A percentile compares a stretch with the other conserved stretches of the same genome.
phyloP scores from a whole-genome alignment of 1,140 invertebrate genomes.

The Musca vetustissima region DNA sequence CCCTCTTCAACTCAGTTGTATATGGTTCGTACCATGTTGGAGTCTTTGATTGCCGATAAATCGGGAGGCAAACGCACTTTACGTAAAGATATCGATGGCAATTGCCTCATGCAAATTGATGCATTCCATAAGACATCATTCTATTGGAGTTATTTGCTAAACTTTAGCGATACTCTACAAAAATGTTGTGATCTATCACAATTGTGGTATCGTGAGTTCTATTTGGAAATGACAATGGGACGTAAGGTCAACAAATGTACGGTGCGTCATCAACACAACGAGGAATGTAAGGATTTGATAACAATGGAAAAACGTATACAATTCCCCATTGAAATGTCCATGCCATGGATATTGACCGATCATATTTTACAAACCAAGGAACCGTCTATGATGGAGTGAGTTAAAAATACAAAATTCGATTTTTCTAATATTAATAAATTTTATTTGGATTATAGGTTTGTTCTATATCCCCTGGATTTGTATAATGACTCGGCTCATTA shows the following conservation, averaged over 20 bases:
- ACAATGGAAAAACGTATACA: slow-evolving; percentile 94
- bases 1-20: slow-evolving; percentile 94
- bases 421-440: slow-evolving; percentile 33
- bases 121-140: slow-evolving; percentile 95
- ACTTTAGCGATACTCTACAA: slow-evolving; percentile 90
- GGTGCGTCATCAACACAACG: slow-evolving; percentile 88
- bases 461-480: slow-evolving; percentile 95
- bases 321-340: slow-evolving; percentile 99
- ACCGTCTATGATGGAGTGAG: slow-evolving; percentile 94
- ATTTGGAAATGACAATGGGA: slow-evolving; percentile 99
- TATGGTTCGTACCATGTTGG: slow-evolving; percentile 98
- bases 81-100: slow-evolving; percentile 94
- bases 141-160: slow-evolving; percentile 94
- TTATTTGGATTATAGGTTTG: slow-evolving; percentile 73
- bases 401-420: slow-evolving; percentile 56
- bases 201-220: slow-evolving; percentile 99
- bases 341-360: slow-evolving; percentile 99
- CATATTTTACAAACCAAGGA: slow-evolving; percentile 97
- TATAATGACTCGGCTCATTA: slow-evolving; percentile 99
- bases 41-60: slow-evolving; percentile 96
- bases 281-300: slow-evolving; percentile 89
- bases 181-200: slow-evolving; percentile 97
- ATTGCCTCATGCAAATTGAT: slow-evolving; percentile 89
- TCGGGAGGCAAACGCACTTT: slow-evolving; percentile 92
- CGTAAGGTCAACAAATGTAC: slow-evolving; percentile 93